These are phyloP conservation scores for Onychorhynchus coronatus DNA, from an alignment of 2,113 vertebrate species.

Conservation along the genomic window DNA sequence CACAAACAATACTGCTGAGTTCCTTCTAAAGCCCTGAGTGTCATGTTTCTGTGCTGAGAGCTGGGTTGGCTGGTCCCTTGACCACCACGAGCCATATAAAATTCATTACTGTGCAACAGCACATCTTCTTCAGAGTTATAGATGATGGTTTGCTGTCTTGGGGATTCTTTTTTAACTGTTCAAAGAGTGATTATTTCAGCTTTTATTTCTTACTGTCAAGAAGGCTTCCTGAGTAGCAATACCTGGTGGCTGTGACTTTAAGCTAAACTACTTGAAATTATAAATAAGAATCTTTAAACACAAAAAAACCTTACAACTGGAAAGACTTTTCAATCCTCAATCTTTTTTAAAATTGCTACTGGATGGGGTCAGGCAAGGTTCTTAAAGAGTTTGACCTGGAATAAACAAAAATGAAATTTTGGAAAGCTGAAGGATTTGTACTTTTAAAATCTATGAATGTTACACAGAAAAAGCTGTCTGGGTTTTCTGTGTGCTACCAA, in stretches of 20 bases:
- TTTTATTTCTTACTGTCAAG: not conserved
- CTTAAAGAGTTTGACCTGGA: not conserved
- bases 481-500: not conserved
- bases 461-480: not conserved
- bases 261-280: not conserved
- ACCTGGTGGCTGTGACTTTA: not conserved
- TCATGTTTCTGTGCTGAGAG: fast-evolving
- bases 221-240: not conserved
- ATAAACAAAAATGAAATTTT: not conserved
- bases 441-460: not conserved
- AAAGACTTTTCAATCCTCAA: not conserved
- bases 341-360: not conserved
- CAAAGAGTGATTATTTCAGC: not conserved
- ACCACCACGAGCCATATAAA: not conserved
- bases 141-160: not conserved
- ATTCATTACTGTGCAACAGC: not conserved
- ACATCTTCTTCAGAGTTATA: not conserved
- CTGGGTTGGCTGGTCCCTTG: not conserved
- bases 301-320: not conserved
- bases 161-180: not conserved
- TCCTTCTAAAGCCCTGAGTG: not conserved
- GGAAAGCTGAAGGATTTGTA: not conserved
- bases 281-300: not conserved
- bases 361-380: not conserved
- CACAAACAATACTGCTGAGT: not conserved